These are phyloP conservation scores for Dynastes grantii DNA, from an alignment of 2,888 invertebrate genomes.

Conservation along the genomic window DNA sequence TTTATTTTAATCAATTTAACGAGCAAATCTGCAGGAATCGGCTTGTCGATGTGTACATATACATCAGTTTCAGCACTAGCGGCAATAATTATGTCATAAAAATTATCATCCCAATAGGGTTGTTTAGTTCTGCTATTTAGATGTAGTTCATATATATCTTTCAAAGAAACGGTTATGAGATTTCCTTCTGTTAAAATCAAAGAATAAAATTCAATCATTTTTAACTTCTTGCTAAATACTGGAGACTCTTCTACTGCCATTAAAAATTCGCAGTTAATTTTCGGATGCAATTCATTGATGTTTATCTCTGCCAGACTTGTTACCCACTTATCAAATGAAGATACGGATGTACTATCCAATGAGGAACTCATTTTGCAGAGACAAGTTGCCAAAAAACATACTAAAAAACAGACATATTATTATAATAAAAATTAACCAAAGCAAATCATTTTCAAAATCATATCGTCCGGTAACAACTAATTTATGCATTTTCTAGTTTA, in stretches of 20 bases:
- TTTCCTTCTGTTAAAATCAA: slow-evolving; percentile 23
- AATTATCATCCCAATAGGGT: slow-evolving; percentile 22
- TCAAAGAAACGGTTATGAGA: slow-evolving; percentile 17
- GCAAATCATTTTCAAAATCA: too few species aligned
- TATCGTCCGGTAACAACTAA: too few species aligned
- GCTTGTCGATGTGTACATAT: slow-evolving; percentile 32
- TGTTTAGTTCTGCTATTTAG: not conserved
- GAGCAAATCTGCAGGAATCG: slow-evolving; percentile 47
- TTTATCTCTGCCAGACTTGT: slow-evolving; percentile 37
- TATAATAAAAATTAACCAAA: too few species aligned
- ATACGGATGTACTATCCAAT: not conserved
- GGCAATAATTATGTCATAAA: slow-evolving; percentile 13
- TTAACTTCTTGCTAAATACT: slow-evolving; percentile 33
- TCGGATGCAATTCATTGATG: slow-evolving; percentile 41
- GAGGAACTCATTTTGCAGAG: slow-evolving; percentile 11
- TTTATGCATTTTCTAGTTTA: too few species aligned
- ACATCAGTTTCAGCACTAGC: slow-evolving; percentile 43
- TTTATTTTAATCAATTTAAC: slow-evolving; percentile 48
- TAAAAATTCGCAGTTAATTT: slow-evolving; percentile 45
- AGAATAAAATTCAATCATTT: slow-evolving; percentile 42
- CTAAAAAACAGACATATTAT: not conserved
- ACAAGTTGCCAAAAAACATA: not conserved
- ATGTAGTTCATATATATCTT: slow-evolving; percentile 35
- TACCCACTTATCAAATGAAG: slow-evolving; percentile 46
- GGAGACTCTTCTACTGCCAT: slow-evolving; percentile 47